phyloP scores from a whole-genome alignment of 2,113 vertebrate genomes.

The Sorex fumeus region DNA sequence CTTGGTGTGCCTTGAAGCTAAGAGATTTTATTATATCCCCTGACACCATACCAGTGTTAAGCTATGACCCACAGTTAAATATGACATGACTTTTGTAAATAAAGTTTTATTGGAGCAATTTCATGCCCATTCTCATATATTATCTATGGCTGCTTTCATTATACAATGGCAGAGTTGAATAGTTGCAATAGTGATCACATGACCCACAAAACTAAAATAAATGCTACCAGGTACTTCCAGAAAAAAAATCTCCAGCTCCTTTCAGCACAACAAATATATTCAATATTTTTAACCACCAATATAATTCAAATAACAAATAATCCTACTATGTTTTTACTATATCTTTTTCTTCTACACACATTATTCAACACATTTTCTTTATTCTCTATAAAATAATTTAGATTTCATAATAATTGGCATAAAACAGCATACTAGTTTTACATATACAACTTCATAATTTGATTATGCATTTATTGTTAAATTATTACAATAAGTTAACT shows the following conservation, averaged over 20 bases:
- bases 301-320: constrained; percentile 49
- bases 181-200: background rate
- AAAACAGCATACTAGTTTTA: background rate
- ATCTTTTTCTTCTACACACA: background rate
- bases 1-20: background rate
- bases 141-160: constrained; percentile 50
- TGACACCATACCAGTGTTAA: background rate
- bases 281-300: background rate
- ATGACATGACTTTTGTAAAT: constrained; percentile 21
- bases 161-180: background rate
- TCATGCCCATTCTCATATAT: constrained; percentile 30
- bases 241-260: background rate
- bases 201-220: constrained; percentile 15
- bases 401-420: background rate
- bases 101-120: constrained; percentile 38
- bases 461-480: background rate
- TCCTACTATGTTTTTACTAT: background rate
- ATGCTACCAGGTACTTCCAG: background rate
- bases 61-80: background rate
- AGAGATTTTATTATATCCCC: background rate
- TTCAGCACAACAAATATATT: constrained; percentile 17
- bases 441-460: too few relatives aligned
- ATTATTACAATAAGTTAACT: background rate
- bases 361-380: background rate
- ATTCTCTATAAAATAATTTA: too few relatives aligned